These are phyloP conservation scores for Cliona cf. orientalis DNA, from an alignment of 37 sponge, comb jelly and placozoan species.

Conservation along the genomic window DNA sequence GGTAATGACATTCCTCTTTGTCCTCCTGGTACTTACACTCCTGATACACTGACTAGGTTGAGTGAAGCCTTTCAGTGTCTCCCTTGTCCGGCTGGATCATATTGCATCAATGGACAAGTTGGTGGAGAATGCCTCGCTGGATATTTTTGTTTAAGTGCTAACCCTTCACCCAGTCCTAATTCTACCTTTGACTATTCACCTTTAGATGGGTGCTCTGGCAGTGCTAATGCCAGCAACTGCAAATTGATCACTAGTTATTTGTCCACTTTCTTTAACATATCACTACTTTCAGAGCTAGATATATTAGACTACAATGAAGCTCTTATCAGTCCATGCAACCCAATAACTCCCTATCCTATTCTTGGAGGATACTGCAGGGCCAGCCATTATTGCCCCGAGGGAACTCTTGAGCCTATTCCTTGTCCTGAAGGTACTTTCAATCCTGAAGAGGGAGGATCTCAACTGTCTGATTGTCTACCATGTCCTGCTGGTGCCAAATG, in stretches of 20 bases:
- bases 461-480: not conserved
- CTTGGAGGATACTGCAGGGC: not conserved
- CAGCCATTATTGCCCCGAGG: slow-evolving; percentile 1
- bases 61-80: not conserved
- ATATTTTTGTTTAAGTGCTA: slow-evolving; percentile 1
- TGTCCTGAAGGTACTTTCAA: slow-evolving; percentile 9
- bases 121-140: not conserved
- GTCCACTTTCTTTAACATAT: not conserved
- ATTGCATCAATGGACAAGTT: not conserved
- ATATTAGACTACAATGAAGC: not conserved
- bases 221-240: not conserved
- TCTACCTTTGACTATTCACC: not conserved
- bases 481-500: slow-evolving; percentile 1
- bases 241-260: not conserved
- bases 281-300: not conserved
- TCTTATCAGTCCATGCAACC: not conserved
- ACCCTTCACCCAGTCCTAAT: not conserved
- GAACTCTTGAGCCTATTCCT: not conserved
- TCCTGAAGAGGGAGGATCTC: not conserved
- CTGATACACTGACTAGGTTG: not conserved
- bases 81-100: not conserved
- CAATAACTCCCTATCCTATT: not conserved
- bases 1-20: not conserved
- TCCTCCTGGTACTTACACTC: slow-evolving; percentile 9
- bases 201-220: not conserved